phyloP scores from a whole-genome alignment of 2,888 invertebrate species.

The Amblyteles armatorius region DNA sequence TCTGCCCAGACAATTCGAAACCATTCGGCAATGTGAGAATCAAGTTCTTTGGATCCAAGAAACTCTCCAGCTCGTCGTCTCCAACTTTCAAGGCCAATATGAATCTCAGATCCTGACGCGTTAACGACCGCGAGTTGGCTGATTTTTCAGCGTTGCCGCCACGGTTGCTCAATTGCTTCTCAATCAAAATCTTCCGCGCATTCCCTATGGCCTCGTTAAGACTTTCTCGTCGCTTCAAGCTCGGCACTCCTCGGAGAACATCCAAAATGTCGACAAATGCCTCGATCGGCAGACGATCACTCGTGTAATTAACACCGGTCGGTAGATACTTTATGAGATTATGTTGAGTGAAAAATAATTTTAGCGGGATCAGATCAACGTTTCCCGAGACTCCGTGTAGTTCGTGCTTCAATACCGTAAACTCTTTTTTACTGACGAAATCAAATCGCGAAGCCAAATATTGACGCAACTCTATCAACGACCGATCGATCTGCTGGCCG shows the following conservation, averaged over 20 bases:
- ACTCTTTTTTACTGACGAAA: conserved; percentile 42
- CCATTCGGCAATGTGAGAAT: not conserved
- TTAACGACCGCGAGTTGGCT: not conserved
- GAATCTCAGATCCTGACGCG: not conserved
- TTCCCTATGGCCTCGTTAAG: not conserved
- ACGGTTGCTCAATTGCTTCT: not conserved
- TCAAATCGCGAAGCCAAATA: conserved; percentile 34
- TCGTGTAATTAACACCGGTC: conserved; percentile 18
- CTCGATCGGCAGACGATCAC: not conserved
- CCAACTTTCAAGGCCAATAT: not conserved
- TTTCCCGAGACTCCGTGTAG: conserved; percentile 9
- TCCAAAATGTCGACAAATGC: conserved; percentile 39
- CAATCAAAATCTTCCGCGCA: not conserved
- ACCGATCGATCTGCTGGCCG: not conserved
- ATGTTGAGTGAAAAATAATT: conserved; percentile 53
- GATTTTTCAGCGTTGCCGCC: not conserved
- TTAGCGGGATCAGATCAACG: conserved; percentile 39
- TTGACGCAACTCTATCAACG: not conserved
- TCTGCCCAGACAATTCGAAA: not conserved
- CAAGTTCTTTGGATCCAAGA: not conserved
- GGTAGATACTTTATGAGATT: conserved; percentile 54
- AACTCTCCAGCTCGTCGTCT: not conserved
- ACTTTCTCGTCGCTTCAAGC: conserved; percentile 10
- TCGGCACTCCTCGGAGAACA: conserved; percentile 3
- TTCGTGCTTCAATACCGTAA: conserved; percentile 7